Conservation (phyloP, 2,888 invertebrate species). For the Hyposoter dolosus region DNA sequence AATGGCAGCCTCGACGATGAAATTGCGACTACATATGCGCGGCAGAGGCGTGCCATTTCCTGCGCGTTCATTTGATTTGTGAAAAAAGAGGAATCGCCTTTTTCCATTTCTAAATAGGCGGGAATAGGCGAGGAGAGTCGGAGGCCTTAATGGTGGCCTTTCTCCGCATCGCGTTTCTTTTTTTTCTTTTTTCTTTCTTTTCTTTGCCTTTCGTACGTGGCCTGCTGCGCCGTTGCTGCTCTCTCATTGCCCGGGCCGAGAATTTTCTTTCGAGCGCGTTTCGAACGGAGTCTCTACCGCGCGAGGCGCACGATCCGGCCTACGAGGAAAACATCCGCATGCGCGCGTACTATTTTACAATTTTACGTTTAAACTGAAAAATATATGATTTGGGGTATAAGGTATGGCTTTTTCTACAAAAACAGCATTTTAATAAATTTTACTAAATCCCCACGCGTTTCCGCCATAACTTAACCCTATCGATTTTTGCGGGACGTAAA, state of each 20-base stretch:
- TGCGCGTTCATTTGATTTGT: constrained; percentile 23
- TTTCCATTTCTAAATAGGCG: constrained; percentile 43
- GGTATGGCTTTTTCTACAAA: no score
- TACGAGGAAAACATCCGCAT: not conserved
- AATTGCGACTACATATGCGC: not conserved
- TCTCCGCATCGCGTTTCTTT: no score
- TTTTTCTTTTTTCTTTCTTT: constrained; percentile 23
- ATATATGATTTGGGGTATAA: no score
- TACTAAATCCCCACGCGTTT: no score
- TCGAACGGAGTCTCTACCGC: not conserved
- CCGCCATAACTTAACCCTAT: no score
- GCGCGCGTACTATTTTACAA: not conserved
- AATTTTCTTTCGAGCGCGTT: constrained; percentile 44
- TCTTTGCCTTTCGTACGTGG: not conserved
- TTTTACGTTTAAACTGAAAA: no score
- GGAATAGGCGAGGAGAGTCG: constrained; percentile 36
- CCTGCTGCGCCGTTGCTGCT: not conserved
- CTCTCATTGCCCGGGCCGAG: constrained; percentile 9
- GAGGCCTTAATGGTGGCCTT: constrained; percentile 57
- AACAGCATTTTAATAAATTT: no score
- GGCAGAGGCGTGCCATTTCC: not conserved
- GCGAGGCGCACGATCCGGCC: constrained; percentile 13
- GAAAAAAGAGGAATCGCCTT: constrained; percentile 12
- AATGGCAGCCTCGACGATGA: not conserved
- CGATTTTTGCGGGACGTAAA: no score